phyloP scores from a whole-genome alignment of 2,888 invertebrate genomes.

The Machimus atricapillus region DNA sequence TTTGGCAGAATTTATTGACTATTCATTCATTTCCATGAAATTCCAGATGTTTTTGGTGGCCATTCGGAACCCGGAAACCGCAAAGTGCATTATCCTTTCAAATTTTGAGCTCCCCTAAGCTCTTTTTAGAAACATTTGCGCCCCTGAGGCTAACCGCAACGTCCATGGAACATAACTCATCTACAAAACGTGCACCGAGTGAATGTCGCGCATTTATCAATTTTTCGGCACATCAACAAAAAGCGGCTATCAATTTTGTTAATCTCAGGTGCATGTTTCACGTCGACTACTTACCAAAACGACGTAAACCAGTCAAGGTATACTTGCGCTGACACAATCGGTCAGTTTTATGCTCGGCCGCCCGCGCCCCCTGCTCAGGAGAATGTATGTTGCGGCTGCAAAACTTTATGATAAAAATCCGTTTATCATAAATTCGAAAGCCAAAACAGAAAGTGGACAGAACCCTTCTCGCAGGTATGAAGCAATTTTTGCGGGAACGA shows the following conservation, averaged over 20 bases:
- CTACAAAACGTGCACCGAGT: not conserved
- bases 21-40: not conserved
- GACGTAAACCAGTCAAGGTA: conserved; percentile 1
- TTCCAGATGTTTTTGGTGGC: not conserved
- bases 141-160: not conserved
- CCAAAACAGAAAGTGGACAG: not conserved
- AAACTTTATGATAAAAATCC: conserved; percentile 29
- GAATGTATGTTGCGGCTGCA: not conserved
- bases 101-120: not conserved
- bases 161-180: not conserved
- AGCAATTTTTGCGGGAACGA: not conserved
- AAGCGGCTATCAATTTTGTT: conserved; percentile 17
- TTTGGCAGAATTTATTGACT: not conserved
- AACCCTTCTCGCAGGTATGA: not conserved
- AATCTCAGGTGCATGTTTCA: conserved; percentile 33
- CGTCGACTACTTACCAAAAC: conserved; percentile 18
- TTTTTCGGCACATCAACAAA: conserved; percentile 28
- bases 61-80: not conserved
- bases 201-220: not conserved
- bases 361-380: not conserved
- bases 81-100: not conserved
- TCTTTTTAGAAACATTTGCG: not conserved
- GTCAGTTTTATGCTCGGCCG: conserved; percentile 6
- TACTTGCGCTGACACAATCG: conserved; percentile 8
- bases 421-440: conserved; percentile 33